Base-by-base conservation (phyloP, 2,113 vertebrate genomes). In the Calypte anna region DNA sequence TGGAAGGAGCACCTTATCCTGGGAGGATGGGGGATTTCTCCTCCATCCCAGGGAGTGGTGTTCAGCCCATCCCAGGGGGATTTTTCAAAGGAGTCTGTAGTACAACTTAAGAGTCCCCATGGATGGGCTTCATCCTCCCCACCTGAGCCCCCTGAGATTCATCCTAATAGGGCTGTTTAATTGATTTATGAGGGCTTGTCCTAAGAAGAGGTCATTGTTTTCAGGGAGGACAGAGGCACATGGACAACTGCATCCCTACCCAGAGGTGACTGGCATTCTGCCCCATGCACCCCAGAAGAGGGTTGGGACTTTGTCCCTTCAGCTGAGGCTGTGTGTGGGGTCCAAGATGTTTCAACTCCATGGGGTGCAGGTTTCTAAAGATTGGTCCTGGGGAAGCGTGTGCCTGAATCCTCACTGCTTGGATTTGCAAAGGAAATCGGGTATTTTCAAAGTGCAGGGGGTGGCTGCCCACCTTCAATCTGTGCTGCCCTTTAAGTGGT, bases 51-150 rank as follows among this genome's bases (percentile, higher is more conserved):
- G 1, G 2, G 9, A 36, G 25, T 12, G n/a, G 30, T 64, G 33
- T 10, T 51, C 33, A 67, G 33, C 31, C 44, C 31, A 0, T 62
- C 1, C 1, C 25, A 63, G 66, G 33, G 6, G 23, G 8, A 3
- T 38, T 83, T 90, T 72, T 27, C 40, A 44, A 44, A 79, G 33
- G 19, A 20, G 2, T 12, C 46, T 87, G 36, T 38, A 33, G 36
- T 44, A 9, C 36, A 17, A 23, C 46, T 4, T 0, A 30, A 76
- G 43, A 43, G 24, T 79, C 27, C 51, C 31, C 40, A 63, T 48
- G 62, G 21, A 28, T 70, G 27, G 43, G 18, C 27, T 90, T 82
- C 0, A 0, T 62, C 74, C 68, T 66, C 18, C 5, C 13, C 4
- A 4, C 66, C 44, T 66, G 44, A 46, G 51, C 19, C 25, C n/a